Conservation (phyloP, 2,797 vertebrate species). For the Gorsachius magnificus region DNA sequence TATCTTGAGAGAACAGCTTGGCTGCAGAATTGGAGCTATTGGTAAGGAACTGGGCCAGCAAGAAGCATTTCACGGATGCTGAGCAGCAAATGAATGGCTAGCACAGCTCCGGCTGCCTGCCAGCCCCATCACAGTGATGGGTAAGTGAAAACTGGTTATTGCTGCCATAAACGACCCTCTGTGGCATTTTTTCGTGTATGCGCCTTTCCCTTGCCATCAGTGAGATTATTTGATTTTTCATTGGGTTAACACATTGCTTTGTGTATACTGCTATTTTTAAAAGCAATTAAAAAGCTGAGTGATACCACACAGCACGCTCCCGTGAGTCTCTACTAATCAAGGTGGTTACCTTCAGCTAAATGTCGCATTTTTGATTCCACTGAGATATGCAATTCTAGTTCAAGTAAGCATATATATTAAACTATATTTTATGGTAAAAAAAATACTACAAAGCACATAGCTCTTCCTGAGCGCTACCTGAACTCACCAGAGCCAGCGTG, state of each 20-base stretch:
- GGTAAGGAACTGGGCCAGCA: not conserved
- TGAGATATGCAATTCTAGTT: not conserved
- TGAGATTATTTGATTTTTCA: not conserved
- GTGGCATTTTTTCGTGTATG: not conserved
- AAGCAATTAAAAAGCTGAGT: not conserved
- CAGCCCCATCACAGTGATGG: not conserved
- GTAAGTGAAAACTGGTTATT: not conserved
- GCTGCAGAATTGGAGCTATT: not conserved
- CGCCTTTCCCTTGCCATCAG: not conserved
- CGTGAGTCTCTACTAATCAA: rapidly evolving
- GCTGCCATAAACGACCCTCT: not conserved
- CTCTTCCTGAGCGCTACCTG: not conserved
- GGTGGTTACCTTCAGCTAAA: not conserved
- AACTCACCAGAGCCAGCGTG: not conserved
- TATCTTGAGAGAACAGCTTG: not conserved
- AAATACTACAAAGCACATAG: not conserved
- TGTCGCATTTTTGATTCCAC: not conserved
- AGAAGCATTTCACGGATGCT: not conserved
- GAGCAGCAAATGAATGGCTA: not conserved
- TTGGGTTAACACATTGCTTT: not conserved
- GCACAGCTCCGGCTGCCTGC: not conserved
- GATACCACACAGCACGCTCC: rapidly evolving
- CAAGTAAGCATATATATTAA: rapidly evolving
- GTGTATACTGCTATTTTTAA: not conserved
- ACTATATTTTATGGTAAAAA: rapidly evolving